Evolutionary conservation across 2,888 invertebrate genomes (phyloP).

Genomic region (Drosophila meridionalis): DNA sequence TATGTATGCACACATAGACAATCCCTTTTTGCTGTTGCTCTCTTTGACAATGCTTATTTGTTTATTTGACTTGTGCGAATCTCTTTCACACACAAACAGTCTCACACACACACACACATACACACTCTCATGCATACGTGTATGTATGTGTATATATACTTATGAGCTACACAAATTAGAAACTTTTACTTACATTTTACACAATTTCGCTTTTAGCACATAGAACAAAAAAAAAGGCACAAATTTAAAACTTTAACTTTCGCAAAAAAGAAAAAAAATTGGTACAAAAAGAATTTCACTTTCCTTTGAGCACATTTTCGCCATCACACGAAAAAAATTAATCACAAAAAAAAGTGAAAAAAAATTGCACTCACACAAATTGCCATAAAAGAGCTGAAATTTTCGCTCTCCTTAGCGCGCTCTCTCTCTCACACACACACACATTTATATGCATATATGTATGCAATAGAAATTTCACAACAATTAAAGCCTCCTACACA

Average conservation of each 20-base stretch:
- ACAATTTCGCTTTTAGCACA: constrained; percentile 10
- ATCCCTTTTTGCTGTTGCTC: constrained; percentile 53
- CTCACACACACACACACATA: not conserved
- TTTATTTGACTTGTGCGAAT: constrained; percentile 70
- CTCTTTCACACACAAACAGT: not conserved
- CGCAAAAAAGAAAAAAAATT: not conserved
- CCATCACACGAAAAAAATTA: constrained; percentile 3
- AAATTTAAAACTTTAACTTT: constrained; percentile 1
- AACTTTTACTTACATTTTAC: constrained; percentile 19
- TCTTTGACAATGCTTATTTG: constrained; percentile 74
- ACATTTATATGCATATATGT: not conserved
- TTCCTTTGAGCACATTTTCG: constrained; percentile 7
- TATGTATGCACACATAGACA: not conserved
- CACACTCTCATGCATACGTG: not conserved
- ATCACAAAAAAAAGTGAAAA: not conserved
- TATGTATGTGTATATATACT: constrained; percentile 40
- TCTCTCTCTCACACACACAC: not conserved
- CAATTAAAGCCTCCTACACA: not conserved
- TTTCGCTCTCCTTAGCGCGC: not conserved
- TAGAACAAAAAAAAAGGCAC: not conserved
- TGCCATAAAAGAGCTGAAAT: not conserved
- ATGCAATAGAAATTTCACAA: constrained; percentile 6
- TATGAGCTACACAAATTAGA: constrained; percentile 13
- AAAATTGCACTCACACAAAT: constrained; percentile 5
- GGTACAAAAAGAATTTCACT: constrained; percentile 3